Conservation (phyloP, 1,140 invertebrate genomes). For the Drosophila paulistorum region DNA sequence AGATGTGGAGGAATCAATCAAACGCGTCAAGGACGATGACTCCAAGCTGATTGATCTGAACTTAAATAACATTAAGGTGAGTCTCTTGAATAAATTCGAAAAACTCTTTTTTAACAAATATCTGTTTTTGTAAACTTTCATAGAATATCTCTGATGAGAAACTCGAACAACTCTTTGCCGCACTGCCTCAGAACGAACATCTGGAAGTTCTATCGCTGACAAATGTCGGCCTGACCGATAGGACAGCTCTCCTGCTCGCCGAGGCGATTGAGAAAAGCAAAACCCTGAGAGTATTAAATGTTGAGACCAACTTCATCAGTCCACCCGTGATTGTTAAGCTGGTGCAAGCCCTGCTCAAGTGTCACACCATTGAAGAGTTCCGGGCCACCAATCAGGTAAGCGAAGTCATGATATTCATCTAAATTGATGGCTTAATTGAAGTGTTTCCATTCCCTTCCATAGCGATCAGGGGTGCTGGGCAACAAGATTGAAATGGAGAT, state of each 20-base stretch:
- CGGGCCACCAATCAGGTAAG: slow-evolving; percentile 97
- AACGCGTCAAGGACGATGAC: slow-evolving; percentile 95
- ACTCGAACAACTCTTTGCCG: slow-evolving; percentile 94
- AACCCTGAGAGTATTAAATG: slow-evolving; percentile 94
- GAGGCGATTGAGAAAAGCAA: slow-evolving; percentile 94
- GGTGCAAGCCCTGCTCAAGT: slow-evolving; percentile 92
- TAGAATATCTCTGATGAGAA: slow-evolving; percentile 99
- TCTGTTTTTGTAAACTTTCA: not conserved
- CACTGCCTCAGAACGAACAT: slow-evolving; percentile 94
- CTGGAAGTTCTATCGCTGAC: slow-evolving; percentile 96
- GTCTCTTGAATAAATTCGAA: not conserved
- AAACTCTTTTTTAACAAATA: not conserved
- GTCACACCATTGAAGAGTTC: slow-evolving; percentile 95
- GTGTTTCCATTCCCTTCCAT: slow-evolving; percentile 45
- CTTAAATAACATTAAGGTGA: slow-evolving; percentile 98
- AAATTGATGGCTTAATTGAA: not conserved
- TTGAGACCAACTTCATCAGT: slow-evolving; percentile 98
- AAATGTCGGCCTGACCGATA: slow-evolving; percentile 96
- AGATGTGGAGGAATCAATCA: slow-evolving; percentile 95
- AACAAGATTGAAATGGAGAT: slow-evolving; percentile 99
- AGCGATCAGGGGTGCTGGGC: slow-evolving; percentile 97
- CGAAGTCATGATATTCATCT: slow-evolving; percentile 12
- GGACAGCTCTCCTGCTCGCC: slow-evolving; percentile 91
- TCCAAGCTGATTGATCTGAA: slow-evolving; percentile 93
- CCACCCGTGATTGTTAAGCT: slow-evolving; percentile 92